Conservation (phyloP, 2,113 vertebrate genomes). For the Otolemur garnettii region DNA sequence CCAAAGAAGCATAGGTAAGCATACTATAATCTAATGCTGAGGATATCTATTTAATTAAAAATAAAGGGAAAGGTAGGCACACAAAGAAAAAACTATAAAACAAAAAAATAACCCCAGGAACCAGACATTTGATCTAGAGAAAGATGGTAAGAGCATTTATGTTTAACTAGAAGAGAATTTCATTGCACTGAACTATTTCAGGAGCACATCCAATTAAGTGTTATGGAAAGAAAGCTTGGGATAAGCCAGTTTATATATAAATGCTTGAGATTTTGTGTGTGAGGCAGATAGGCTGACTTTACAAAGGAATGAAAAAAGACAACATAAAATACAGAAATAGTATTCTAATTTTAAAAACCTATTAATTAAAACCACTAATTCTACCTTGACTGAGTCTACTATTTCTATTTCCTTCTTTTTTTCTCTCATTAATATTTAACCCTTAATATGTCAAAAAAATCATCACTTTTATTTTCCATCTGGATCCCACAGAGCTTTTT, state of each 20-base stretch:
- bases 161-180: conserved; percentile 16
- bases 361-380: neutral
- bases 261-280: neutral
- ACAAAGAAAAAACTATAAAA: conserved; percentile 19
- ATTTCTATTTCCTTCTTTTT: neutral
- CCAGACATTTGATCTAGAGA: neutral
- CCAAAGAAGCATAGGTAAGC: neutral
- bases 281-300: neutral
- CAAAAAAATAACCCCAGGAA: neutral
- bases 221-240: neutral
- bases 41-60: neutral
- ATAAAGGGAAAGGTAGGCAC: neutral
- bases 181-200: neutral
- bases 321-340: conserved; percentile 10
- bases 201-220: neutral
- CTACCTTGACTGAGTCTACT: neutral
- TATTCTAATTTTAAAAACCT: neutral
- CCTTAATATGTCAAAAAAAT: neutral
- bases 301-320: neutral
- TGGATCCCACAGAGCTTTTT: neutral
- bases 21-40: neutral
- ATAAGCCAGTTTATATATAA: neutral
- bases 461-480: neutral
- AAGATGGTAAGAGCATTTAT: neutral
- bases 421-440: neutral